Evolutionary conservation across 2,797 vertebrate genomes (phyloP), one percentile per base, ranked within the genome.

Genomic region (Tadarida brasiliensis): DNA sequence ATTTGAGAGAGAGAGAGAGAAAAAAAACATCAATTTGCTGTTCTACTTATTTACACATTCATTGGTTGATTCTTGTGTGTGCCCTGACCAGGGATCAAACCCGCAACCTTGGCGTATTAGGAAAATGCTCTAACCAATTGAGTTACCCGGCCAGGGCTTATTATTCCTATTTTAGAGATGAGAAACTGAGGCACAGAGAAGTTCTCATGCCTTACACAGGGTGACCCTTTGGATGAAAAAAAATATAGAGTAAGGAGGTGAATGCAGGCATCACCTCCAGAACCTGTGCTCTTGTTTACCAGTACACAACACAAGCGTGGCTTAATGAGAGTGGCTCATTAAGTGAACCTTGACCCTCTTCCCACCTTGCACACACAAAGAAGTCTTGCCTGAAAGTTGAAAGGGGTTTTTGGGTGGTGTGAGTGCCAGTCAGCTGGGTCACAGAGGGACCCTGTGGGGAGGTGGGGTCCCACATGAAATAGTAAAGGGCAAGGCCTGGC

Each of bases 81-180:
- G 73, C 47, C 44, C 73, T n/a, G 16, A 76, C 47, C 17, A 4
- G 47, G 47, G 47, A 51, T 11, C 2, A 0, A 51, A 76, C 73
- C 73, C 2, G 5, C 28, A 11, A 3, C 47, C 73, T 11, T 10
- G 17, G 73, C 2, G 39, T 7, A n/a, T n/a, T 28, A 76, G 47
- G 28, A 49, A 16, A 19, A 20, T 2, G 47, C 44, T 51, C 47
- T 76, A 10, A 76, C 44, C 39, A 44, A 44, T 44, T 44, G 39
- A 44, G 39, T 44, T 44, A 44, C 39, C 39, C 7, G 1, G 15
- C 39, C 39, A 35, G 44, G 70, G 70, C 70, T 47, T 17, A 47
- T 49, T 30, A 17, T 76, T 90, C 67, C 59, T 51, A 84, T 51
- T 59, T 91, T 26, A 91, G 70, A 30, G 80, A 63, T n/a, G 5